Evolutionary conservation across 2,113 vertebrate species (phyloP), one percentile per base, ranked within the genome.

Genomic region (Thamnophis sirtalis): DNA sequence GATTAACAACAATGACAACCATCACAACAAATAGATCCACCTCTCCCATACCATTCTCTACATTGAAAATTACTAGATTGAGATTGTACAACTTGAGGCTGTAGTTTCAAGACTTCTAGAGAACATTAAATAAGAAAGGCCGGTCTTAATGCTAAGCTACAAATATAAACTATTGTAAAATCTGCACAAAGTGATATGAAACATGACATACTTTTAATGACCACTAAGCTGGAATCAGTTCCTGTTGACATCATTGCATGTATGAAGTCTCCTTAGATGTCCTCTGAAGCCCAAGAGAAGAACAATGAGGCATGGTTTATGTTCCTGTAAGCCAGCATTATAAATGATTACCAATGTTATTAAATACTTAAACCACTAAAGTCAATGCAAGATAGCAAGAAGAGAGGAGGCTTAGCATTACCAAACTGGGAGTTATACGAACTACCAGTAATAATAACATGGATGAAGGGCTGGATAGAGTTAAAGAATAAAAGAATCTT

Each of bases 311-410:
- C 38, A n/a, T 9, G 21, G 56, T 55, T 88, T 58, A 60, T 92
- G 50, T 38, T 49, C 68, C 33, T 58, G 60, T 84, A 33, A 38
- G 38, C 43, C 73, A 13, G 3, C 33, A 50, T 58, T 58, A 97
- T 84, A 89, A 97, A 94, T 60, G 89, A 91, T 92, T 92, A 89
- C 33, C 84, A 92, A n/a, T 94, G 90, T 95, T 96, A 95, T 9
- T 73, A 90, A n/a, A n/a, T 43, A 43, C 43, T 43, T 43, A 43
- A 43, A 43, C 43, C 43, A 43, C 43, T 43, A 43, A 43, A 43
- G 43, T 43, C 43, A 43, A 43, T 43, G 43, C 43, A 43, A 43
- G 43, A 43, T 43, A 43, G 43, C n/a, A 43, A 43, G 43, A 3
- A 43, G 43, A 43, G 43, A 3, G 43, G 43, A 43, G 43, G 43